Percentiles rank a stretch among this genome's conserved stretches.
Evolutionary conservation across 2,888 invertebrate genomes (phyloP).

Genomic region (Hyposoter didymator): DNA sequence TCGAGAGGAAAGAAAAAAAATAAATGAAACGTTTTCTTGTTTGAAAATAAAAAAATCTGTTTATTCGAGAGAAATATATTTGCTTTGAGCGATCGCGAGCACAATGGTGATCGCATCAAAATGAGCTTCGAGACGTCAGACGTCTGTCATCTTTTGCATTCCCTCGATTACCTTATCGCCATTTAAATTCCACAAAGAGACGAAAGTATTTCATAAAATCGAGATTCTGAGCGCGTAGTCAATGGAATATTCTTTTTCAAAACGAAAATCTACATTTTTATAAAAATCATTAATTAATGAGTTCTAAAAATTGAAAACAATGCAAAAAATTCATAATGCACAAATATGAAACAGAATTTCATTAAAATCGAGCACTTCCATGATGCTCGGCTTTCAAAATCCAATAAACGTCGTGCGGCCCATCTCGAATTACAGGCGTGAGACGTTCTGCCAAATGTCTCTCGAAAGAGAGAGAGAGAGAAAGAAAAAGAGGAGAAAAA

Average conservation of each 20-base stretch:
- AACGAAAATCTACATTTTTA: neutral
- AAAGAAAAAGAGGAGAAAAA: slow-evolving; percentile 29
- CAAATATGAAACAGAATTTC: neutral
- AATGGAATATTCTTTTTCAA: neutral
- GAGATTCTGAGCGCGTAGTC: neutral
- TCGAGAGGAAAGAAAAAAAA: neutral
- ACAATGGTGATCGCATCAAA: slow-evolving; percentile 10
- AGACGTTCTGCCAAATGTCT: slow-evolving; percentile 64
- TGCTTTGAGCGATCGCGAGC: neutral
- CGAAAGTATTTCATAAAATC: neutral
- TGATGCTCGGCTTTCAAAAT: slow-evolving; percentile 22
- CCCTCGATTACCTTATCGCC: neutral
- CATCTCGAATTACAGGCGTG: slow-evolving; percentile 70
- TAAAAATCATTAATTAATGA: neutral
- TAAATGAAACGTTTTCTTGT: neutral
- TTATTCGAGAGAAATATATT: slow-evolving; percentile 26
- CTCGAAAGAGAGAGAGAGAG: slow-evolving; percentile 9
- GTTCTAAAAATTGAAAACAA: neutral
- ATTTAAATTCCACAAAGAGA: neutral
- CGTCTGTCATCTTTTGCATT: slow-evolving; percentile 9
- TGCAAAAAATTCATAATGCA: neutral
- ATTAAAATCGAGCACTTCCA: neutral
- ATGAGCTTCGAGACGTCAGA: slow-evolving; percentile 28
- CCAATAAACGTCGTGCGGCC: slow-evolving; percentile 51
- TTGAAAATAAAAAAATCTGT: slow-evolving; percentile 21